Base-by-base conservation (phyloP, 2,888 invertebrate species). In the Drosophila rubida region DNA sequence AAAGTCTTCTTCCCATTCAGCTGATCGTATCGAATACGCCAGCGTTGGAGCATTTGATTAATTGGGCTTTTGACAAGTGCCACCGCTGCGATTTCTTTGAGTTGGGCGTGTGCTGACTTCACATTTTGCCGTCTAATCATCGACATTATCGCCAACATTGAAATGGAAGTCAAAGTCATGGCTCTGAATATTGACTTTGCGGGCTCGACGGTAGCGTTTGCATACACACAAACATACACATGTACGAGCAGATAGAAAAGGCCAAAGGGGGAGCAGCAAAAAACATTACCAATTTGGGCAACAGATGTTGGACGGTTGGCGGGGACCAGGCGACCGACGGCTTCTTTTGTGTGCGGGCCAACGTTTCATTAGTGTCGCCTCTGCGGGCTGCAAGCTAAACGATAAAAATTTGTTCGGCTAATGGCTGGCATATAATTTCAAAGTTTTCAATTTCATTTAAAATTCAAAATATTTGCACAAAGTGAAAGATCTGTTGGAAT, bases 121-220 rank as follows among this genome's bases (percentile, higher is more conserved):
- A 64, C 70, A 66, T 75, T 75, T 80, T 78, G 68, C 84, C 72
- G 69, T 75, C 86, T 68, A 84, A 84, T 84, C 84, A 80, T 88
- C 87, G 48, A 55, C 71, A 86, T 81, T 79, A 87, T 81, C 69
- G 86, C 64, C 46, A 79, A 85, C 87, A 87, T 75, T 84, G 81
- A 81, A 72, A 51, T 70, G 59, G 79, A 76, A 82, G 74, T 66
- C 79, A 71, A 62, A 81, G 76, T 81, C 82, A 85, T 78, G 85
- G 44, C 81, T 49, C 50, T 63, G 65, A 46, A 71, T 55, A 55
- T 58, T 9, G 14, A 54, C 49, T 44, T 60, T 45, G 32, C 22
- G 7, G 32, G 41, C 27, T 58, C 23, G 54, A 57, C 87, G 48
- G 82, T 82, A 85, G 85, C 79, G 57, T 54, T n/a, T 19, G 68